Evolutionary conservation across 2,888 invertebrate genomes (phyloP).

Genomic region (Luperina nickerlii): DNA sequence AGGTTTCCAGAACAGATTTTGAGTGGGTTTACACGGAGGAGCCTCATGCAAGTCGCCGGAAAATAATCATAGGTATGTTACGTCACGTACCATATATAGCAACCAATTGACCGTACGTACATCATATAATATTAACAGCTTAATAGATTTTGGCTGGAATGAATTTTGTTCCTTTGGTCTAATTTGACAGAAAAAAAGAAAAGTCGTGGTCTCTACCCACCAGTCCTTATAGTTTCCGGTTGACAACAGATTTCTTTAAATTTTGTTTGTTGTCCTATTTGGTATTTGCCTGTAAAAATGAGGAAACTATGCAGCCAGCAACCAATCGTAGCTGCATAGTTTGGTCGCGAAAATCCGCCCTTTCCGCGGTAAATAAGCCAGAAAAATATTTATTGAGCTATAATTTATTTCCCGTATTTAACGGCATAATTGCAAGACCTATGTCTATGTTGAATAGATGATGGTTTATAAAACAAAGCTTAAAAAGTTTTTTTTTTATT

Average conservation of each 20-base stretch:
- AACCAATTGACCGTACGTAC: conserved; percentile 21
- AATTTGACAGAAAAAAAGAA: conserved; percentile 6
- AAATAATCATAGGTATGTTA: conserved; percentile 96
- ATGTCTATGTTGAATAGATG: not conserved
- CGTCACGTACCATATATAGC: conserved; percentile 71
- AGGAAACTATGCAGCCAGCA: not conserved
- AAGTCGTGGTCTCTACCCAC: not conserved
- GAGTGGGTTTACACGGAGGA: conserved; percentile 99
- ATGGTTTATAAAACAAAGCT: not conserved
- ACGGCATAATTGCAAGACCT: not conserved
- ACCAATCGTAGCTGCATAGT: not conserved
- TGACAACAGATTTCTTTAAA: not conserved
- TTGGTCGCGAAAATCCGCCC: not conserved
- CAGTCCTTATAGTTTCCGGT: not conserved
- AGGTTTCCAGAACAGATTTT: conserved; percentile 98
- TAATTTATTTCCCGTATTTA: not conserved
- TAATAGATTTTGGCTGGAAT: conserved; percentile 16
- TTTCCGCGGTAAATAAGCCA: not conserved
- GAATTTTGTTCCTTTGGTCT: not conserved
- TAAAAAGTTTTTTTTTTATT: not conserved
- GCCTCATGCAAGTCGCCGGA: conserved; percentile 98
- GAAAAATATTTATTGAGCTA: not conserved
- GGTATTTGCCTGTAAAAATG: not conserved
- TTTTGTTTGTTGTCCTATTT: not conserved
- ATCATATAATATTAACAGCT: conserved; percentile 10